Evolutionary conservation across 2,113 vertebrate genomes (phyloP).

Genomic region (Verasper variegatus): DNA sequence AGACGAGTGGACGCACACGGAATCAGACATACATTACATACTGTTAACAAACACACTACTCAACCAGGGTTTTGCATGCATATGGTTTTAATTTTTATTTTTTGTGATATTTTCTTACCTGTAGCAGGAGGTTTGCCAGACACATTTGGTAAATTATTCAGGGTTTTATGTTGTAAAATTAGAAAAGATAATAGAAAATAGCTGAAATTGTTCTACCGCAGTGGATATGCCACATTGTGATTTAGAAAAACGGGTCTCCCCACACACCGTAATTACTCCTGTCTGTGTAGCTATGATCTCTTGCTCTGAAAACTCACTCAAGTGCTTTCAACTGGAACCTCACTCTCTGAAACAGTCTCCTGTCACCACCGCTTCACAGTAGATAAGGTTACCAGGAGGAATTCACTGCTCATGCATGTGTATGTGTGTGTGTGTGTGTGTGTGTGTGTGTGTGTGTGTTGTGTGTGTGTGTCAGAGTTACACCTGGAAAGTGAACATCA

Average conservation of each 20-base stretch:
- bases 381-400: slow-evolving; percentile 42
- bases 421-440: neutral
- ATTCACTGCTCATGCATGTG: neutral
- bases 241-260: neutral
- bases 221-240: neutral
- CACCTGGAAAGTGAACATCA: neutral
- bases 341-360: slow-evolving; percentile 29
- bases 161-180: neutral
- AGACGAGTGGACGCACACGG: slow-evolving; percentile 30
- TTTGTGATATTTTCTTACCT: neutral
- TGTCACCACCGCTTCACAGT: slow-evolving; percentile 34
- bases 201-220: neutral
- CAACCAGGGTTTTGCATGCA: neutral
- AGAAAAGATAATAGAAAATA: neutral
- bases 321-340: slow-evolving; percentile 37
- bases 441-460: neutral
- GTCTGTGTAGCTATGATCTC: slow-evolving; percentile 21
- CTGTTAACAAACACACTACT: neutral
- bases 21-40: slow-evolving; percentile 1
- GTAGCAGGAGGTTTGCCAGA: neutral
- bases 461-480: neutral
- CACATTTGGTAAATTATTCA: neutral
- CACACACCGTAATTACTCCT: slow-evolving; percentile 12
- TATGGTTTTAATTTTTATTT: neutral
- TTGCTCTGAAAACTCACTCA: slow-evolving; percentile 36